Percentiles rank a stretch among this genome's conserved stretches.
phyloP scores from a whole-genome alignment of 2,113 vertebrate species.

The Tenrec ecaudatus region DNA sequence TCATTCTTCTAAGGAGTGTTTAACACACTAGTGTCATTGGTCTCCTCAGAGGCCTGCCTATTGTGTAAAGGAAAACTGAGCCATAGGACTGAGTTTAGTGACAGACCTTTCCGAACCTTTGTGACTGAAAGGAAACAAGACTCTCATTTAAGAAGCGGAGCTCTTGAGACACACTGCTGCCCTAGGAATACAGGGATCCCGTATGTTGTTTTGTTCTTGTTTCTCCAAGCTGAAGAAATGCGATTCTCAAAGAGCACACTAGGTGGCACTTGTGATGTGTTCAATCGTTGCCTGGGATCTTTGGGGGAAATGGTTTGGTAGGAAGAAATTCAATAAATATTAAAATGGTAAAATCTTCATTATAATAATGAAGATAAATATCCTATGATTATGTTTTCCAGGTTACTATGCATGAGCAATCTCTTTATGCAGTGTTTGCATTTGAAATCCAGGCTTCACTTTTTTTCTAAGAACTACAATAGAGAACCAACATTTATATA shows the following conservation, averaged over 20 bases:
- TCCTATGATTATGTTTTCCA: conserved; percentile 75
- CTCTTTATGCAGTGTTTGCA: conserved; percentile 69
- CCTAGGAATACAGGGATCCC: background rate
- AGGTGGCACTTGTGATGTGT: conserved; percentile 78
- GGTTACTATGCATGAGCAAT: conserved; percentile 72
- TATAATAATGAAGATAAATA: conserved; percentile 75
- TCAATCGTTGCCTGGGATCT: conserved; percentile 40
- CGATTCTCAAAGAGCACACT: conserved; percentile 68
- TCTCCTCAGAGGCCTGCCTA: too few relatives aligned
- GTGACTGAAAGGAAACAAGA: conserved; percentile 38
- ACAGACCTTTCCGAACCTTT: background rate
- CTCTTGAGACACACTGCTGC: background rate
- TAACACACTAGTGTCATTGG: too few relatives aligned
- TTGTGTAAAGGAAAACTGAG: too few relatives aligned
- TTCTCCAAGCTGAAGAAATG: conserved; percentile 29
- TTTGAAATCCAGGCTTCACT: conserved; percentile 70
- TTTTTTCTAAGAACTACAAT: conserved; percentile 53
- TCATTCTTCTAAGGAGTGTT: too few relatives aligned
- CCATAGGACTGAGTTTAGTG: too few relatives aligned
- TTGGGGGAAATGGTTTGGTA: conserved; percentile 55
- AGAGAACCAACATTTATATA: conserved; percentile 53
- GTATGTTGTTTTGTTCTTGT: background rate
- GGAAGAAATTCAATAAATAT: conserved; percentile 71
- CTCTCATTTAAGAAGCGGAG: background rate
- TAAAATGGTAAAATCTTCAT: conserved; percentile 75